phyloP scores from a whole-genome alignment of 2,888 invertebrate species.

The Stictocephala bisonia region DNA sequence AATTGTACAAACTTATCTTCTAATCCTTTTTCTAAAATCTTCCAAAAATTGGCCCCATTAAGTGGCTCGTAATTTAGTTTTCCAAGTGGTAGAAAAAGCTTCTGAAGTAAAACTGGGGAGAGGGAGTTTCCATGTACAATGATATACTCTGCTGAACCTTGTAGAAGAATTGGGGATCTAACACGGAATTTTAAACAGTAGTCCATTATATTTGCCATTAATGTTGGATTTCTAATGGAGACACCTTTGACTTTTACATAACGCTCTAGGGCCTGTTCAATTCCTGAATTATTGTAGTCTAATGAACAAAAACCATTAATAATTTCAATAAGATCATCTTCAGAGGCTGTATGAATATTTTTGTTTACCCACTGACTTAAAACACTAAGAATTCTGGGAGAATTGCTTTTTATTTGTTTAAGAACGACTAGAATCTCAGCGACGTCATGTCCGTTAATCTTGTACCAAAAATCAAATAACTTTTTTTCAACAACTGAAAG shows the following conservation, averaged over 20 bases:
- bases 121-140: constrained; percentile 66
- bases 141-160: constrained; percentile 71
- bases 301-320: constrained; percentile 69
- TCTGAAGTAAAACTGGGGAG: constrained; percentile 69
- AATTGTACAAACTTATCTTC: constrained; percentile 70
- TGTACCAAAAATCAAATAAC: constrained; percentile 70
- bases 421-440: constrained; percentile 57
- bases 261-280: constrained; percentile 72
- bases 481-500: constrained; percentile 71
- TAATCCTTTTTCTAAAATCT: constrained; percentile 68
- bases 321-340: constrained; percentile 68
- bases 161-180: constrained; percentile 69
- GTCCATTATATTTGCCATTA: constrained; percentile 72
- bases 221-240: constrained; percentile 63
- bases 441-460: constrained; percentile 64
- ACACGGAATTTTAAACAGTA: constrained; percentile 72
- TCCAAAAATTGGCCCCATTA: constrained; percentile 70
- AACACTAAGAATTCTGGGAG: constrained; percentile 62
- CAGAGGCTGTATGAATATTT: constrained; percentile 72
- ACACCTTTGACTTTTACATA: constrained; percentile 67
- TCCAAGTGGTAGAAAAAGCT: constrained; percentile 72
- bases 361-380: constrained; percentile 70
- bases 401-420: constrained; percentile 53
- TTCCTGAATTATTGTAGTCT: constrained; percentile 69
- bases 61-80: constrained; percentile 70